A percentile compares a stretch with the other conserved stretches of the same genome.
Conservation (phyloP, 2,888 invertebrate genomes). For the Oscheius sp. region DNA sequence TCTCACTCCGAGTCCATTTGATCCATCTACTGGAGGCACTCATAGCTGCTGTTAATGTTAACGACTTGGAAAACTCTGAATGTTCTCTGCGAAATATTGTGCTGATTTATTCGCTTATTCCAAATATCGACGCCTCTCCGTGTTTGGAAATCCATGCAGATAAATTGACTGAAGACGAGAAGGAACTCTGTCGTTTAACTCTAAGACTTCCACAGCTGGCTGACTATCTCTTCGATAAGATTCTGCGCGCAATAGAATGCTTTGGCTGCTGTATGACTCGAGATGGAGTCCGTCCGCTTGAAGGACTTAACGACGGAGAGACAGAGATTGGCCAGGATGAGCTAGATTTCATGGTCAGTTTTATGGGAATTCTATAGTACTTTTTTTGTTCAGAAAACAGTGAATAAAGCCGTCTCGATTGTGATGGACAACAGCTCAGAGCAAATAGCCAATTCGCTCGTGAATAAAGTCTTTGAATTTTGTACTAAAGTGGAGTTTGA, state of each 20-base stretch:
- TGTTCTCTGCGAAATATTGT: conserved; percentile 24
- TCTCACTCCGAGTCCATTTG: conserved; percentile 34
- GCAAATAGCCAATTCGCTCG: conserved; percentile 24
- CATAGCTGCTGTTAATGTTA: conserved; percentile 47
- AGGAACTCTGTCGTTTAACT: conserved; percentile 25
- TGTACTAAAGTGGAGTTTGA: conserved; percentile 34
- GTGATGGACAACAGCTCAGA: conserved; percentile 10
- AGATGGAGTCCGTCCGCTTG: conserved; percentile 27
- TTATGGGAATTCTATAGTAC: too few relatives aligned
- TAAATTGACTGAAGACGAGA: conserved; percentile 32
- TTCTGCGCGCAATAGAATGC: conserved; percentile 20
- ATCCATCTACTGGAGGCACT: conserved; percentile 47
- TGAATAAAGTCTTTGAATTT: conserved; percentile 34
- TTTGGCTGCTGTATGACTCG: too few relatives aligned
- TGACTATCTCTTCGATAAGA: conserved; percentile 24
- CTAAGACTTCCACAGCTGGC: conserved; percentile 26
- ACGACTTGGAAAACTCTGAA: conserved; percentile 33
- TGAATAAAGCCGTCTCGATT: background rate
- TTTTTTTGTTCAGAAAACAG: too few relatives aligned
- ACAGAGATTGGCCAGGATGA: conserved; percentile 26
- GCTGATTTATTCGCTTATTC: conserved; percentile 33
- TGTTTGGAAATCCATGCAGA: conserved; percentile 18
- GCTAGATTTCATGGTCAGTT: background rate
- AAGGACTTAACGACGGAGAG: conserved; percentile 20
- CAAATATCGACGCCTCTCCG: conserved; percentile 32